Evolutionary conservation across 2,888 invertebrate species (phyloP), one percentile per base, ranked within the genome.

Genomic region (Cheilosia scutellata): DNA sequence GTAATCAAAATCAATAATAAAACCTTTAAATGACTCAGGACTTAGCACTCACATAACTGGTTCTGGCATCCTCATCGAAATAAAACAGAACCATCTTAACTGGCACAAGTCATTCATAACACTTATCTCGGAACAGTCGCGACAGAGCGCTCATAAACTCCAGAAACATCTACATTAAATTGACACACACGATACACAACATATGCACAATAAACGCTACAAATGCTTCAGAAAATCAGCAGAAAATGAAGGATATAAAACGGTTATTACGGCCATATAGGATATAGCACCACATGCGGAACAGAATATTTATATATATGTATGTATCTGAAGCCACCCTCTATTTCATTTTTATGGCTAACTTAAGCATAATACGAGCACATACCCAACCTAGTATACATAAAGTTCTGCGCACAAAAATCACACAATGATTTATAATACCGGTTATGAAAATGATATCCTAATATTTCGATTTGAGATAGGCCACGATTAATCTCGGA

Each of bases 401-500:
- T 31, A 33, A 20, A 42, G 42, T 3, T 37, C 40, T 37, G 29
- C n/a, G 25, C 27, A 42, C 20, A 49, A 33, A 55, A 55, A 63
- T 57, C 57, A 55, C 16, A 4, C 47, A 49, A 53, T 66, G 65
- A 75, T 66, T 65, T 66, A 66, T 66, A 66, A 66, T 40, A 29
- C 25, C 16, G 16, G 74, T 55, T 44, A 74, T 74, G 74, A 74
- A 63, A 74, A 74, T 53, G 9, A 29, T 47, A 55, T 55, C 63
- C 44, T 63, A 63, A 63, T 63, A 63, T 27, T 74, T 74, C 63
- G 74, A 74, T 74, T 63, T 55, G 44, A 27, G 62, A 74, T 63
- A 53, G 44, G n/a, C 20, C 60, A 74, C 25, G 33, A 55, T 74
- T 55, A 55, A 55, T 63, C 53, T 25, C 16, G 13, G 4, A 16